Percentiles rank a stretch among this genome's conserved stretches.
phyloP scores from a whole-genome alignment of 2,113 vertebrate species.

The Myotis davidii region DNA sequence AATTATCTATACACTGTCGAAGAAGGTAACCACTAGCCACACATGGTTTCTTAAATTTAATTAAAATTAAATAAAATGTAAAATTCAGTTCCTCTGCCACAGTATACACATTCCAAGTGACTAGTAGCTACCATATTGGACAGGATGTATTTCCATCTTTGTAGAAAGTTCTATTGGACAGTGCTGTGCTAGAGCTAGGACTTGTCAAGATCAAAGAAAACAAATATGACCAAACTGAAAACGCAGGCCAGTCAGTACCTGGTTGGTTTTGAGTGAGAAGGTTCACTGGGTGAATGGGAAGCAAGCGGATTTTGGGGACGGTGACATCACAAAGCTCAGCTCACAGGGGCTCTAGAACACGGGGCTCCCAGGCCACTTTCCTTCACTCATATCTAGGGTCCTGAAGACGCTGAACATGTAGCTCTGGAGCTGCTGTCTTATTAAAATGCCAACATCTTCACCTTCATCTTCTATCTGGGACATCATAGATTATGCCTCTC shows the following conservation, averaged over 20 bases:
- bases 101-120: not conserved
- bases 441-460: conserved; percentile 59
- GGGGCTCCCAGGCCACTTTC: not conserved
- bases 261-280: conserved; percentile 14
- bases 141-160: not conserved
- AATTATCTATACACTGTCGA: not conserved
- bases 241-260: not conserved
- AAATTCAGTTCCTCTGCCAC: conserved; percentile 8
- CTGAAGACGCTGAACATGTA: conserved; percentile 67
- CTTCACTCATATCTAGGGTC: conserved; percentile 5
- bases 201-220: not conserved
- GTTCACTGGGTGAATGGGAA: not conserved
- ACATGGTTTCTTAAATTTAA: conserved; percentile 10
- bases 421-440: conserved; percentile 51
- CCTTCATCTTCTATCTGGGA: conserved; percentile 53
- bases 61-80: not conserved
- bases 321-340: conserved; percentile 73
- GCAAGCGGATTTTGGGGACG: conserved; percentile 13
- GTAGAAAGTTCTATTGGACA: not conserved
- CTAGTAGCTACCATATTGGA: not conserved
- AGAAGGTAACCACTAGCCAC: not conserved
- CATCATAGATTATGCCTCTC: conserved; percentile 52
- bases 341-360: conserved; percentile 57
- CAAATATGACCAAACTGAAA: not conserved
- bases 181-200: not conserved